These are phyloP conservation scores for Argopecten irradians DNA, from an alignment of 1,140 invertebrate genomes.

Conservation along the genomic window DNA sequence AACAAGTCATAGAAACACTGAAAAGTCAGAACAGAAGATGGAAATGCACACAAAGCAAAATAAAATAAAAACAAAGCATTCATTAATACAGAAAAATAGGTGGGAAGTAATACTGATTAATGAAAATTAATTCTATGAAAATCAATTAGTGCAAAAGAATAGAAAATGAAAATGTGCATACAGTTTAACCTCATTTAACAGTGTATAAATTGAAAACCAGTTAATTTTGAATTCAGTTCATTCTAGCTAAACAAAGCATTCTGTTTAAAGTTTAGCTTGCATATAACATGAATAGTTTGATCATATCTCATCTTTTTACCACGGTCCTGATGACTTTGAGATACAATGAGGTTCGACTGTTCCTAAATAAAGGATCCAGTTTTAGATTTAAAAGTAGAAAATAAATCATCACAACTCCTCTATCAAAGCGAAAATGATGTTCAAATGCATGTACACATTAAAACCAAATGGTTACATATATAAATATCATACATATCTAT, in stretches of 20 bases:
- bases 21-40: conserved; percentile 2
- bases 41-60: background rate
- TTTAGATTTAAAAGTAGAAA: background rate
- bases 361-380: too few relatives aligned
- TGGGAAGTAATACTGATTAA: background rate
- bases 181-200: too few relatives aligned
- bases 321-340: too few relatives aligned
- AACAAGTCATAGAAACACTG: conserved; percentile 63
- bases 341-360: too few relatives aligned
- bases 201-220: too few relatives aligned
- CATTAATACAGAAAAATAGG: background rate
- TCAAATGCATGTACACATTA: too few relatives aligned
- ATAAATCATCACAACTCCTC: background rate
- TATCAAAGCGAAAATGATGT: background rate
- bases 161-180: background rate
- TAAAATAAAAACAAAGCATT: background rate
- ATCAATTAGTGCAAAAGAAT: background rate
- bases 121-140: too few relatives aligned
- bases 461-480: background rate
- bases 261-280: too few relatives aligned
- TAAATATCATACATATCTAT: background rate
- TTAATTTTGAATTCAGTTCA: too few relatives aligned
- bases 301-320: too few relatives aligned
- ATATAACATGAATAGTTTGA: too few relatives aligned
- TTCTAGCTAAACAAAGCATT: too few relatives aligned